Percentiles rank a stretch among this genome's conserved stretches.
Conservation (phyloP, 2,113 vertebrate genomes). For the Cygnus atratus region DNA sequence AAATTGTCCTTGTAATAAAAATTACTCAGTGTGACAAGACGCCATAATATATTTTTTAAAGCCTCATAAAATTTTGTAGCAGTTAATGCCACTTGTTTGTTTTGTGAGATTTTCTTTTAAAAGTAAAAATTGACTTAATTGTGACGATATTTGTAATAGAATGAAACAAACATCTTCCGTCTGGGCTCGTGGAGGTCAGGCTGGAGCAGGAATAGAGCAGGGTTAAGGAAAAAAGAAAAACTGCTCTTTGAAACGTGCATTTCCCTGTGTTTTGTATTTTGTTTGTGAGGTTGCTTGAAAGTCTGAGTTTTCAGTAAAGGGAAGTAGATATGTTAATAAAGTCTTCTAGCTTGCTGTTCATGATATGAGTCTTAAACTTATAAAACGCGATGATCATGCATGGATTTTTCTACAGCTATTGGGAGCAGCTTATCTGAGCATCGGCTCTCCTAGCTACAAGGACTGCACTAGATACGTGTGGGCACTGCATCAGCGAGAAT, state of each 20-base stretch:
- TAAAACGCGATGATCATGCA: not conserved
- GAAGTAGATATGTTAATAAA: not conserved
- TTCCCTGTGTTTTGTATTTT: not conserved
- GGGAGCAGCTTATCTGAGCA: not conserved
- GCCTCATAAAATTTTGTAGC: conserved; percentile 48
- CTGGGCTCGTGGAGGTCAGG: not conserved
- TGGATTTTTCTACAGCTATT: not conserved
- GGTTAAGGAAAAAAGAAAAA: not conserved
- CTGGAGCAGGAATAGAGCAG: not conserved
- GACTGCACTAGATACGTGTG: not conserved
- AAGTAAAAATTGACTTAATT: conserved; percentile 23
- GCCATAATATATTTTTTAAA: conserved; percentile 45
- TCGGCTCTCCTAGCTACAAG: not conserved
- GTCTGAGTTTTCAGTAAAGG: not conserved
- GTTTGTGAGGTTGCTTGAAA: not conserved
- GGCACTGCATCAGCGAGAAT: not conserved
- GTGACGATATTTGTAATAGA: not conserved
- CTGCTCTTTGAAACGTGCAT: not conserved
- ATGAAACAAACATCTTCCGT: not conserved
- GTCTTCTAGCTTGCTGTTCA: not conserved
- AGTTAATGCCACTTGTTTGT: conserved; percentile 24
- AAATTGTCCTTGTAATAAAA: conserved; percentile 64
- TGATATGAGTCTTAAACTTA: not conserved
- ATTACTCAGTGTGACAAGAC: conserved; percentile 58
- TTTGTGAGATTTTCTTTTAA: conserved; percentile 14